A percentile compares a stretch with the other conserved stretches of the same genome.
Conservation (phyloP, 1,140 invertebrate species). For the Papilio polyxenes region DNA sequence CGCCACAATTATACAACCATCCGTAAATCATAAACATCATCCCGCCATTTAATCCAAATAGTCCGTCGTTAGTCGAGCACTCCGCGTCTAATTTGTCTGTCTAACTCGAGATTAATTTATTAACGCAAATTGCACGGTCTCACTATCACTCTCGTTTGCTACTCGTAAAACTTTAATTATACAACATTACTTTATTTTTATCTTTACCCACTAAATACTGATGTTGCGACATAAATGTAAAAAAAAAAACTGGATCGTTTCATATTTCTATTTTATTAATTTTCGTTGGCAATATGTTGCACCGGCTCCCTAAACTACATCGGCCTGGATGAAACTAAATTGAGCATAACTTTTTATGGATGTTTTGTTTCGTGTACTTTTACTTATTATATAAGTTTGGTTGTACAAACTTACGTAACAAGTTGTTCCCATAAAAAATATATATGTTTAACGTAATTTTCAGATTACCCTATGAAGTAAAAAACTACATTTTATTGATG, state of each 20-base stretch:
- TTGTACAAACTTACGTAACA: slow-evolving; percentile 11
- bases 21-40: slow-evolving; percentile 81
- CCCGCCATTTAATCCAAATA: slow-evolving; percentile 80
- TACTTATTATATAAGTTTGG: slow-evolving; percentile 62
- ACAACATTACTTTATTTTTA: slow-evolving; percentile 16
- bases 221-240: slow-evolving; percentile 33
- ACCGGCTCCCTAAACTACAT: slow-evolving; percentile 72
- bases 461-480: not conserved
- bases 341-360: slow-evolving; percentile 73
- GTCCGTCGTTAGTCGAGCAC: slow-evolving; percentile 79
- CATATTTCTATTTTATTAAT: slow-evolving; percentile 68
- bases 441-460: not conserved
- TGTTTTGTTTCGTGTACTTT: slow-evolving; percentile 60
- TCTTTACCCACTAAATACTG: slow-evolving; percentile 24
- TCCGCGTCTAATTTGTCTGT: slow-evolving; percentile 79
- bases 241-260: slow-evolving; percentile 41
- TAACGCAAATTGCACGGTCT: slow-evolving; percentile 76
- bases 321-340: slow-evolving; percentile 65
- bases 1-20: slow-evolving; percentile 76
- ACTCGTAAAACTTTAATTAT: slow-evolving; percentile 36
- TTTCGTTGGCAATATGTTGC: slow-evolving; percentile 74
- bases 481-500: not conserved
- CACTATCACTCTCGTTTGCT: slow-evolving; percentile 41
- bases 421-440: not conserved
- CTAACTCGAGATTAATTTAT: slow-evolving; percentile 78